Evolutionary conservation across 2,888 invertebrate species (phyloP).

Genomic region (Lomographa bimaculata): DNA sequence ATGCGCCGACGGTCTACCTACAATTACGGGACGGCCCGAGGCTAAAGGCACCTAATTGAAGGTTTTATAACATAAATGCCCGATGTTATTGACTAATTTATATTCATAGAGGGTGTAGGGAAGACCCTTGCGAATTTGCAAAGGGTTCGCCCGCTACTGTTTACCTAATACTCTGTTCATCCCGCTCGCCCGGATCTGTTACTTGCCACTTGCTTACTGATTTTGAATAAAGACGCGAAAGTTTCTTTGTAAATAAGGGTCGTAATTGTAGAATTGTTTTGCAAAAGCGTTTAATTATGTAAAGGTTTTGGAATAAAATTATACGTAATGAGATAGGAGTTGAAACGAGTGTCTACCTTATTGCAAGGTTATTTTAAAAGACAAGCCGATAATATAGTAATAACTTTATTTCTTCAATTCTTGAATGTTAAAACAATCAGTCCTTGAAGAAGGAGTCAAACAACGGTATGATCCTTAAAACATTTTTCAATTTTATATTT

Average conservation of each 20-base stretch:
- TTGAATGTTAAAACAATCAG: too few relatives aligned
- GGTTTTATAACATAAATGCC: slow-evolving; percentile 42
- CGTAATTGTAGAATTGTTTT: slow-evolving; percentile 2
- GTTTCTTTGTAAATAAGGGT: slow-evolving; percentile 4
- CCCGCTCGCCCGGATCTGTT: slow-evolving; percentile 26
- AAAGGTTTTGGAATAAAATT: too few relatives aligned
- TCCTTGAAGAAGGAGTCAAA: too few relatives aligned
- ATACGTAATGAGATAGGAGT: too few relatives aligned
- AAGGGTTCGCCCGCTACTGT: slow-evolving; percentile 34
- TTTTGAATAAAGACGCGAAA: slow-evolving; percentile 8
- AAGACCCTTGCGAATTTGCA: slow-evolving; percentile 38
- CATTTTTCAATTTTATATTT: too few relatives aligned
- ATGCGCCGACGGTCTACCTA: slow-evolving; percentile 18
- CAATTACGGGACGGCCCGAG: slow-evolving; percentile 31
- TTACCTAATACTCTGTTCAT: slow-evolving; percentile 42
- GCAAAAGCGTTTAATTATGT: background rate
- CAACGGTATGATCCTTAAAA: too few relatives aligned
- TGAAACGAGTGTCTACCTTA: too few relatives aligned
- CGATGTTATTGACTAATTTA: slow-evolving; percentile 43
- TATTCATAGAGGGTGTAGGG: slow-evolving; percentile 45
- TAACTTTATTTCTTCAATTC: too few relatives aligned
- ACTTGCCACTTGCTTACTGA: slow-evolving; percentile 21
- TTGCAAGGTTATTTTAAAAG: too few relatives aligned
- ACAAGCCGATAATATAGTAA: too few relatives aligned
- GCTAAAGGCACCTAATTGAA: slow-evolving; percentile 35